phyloP scores from a whole-genome alignment of 2,113 vertebrate genomes.

The Podiceps cristatus region DNA sequence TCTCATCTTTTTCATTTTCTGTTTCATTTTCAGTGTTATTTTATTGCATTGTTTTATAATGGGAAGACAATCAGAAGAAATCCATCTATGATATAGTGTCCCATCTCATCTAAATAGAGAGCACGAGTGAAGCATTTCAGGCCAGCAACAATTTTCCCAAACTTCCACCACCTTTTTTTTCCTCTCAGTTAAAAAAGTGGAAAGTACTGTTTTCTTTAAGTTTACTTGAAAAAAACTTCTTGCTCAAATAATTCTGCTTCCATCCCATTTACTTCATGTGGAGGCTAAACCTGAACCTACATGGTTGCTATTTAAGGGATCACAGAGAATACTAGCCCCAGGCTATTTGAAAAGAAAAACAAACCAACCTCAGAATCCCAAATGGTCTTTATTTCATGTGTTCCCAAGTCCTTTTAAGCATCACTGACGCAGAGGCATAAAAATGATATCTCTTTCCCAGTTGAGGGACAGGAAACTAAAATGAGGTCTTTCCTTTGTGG shows the following conservation, averaged over 20 bases:
- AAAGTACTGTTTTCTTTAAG: neutral
- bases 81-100: neutral
- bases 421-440: neutral
- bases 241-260: neutral
- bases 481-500: neutral
- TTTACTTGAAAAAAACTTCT: neutral
- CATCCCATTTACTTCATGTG: neutral
- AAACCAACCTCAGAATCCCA: neutral
- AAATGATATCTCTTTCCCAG: neutral
- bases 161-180: neutral
- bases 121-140: neutral
- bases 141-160: neutral
- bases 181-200: neutral
- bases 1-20: slow-evolving; percentile 12
- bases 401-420: neutral
- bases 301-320: neutral
- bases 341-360: neutral
- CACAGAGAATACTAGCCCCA: neutral
- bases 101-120: neutral
- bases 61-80: neutral
- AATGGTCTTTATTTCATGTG: neutral
- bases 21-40: slow-evolving; percentile 39
- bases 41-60: slow-evolving; percentile 36
- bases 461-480: neutral
- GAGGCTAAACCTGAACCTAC: neutral